These are phyloP conservation scores for Siphamia tubifer DNA, from an alignment of 2,113 vertebrate genomes.

Conservation along the genomic window DNA sequence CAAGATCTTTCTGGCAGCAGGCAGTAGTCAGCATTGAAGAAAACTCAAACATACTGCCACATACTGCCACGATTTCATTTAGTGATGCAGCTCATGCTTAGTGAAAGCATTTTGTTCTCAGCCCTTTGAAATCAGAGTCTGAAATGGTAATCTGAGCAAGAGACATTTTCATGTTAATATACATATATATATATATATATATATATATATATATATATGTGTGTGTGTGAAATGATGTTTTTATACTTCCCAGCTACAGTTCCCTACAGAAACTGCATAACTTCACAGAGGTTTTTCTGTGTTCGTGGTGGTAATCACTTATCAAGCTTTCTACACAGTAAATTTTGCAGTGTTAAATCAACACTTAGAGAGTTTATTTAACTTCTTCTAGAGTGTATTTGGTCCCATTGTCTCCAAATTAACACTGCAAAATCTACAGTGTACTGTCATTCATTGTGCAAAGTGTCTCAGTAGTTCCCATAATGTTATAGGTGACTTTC, in stretches of 20 bases:
- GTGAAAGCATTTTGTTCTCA: constrained; percentile 26
- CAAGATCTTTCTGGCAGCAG: background rate
- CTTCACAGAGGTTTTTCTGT: background rate
- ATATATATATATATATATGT: too few relatives aligned
- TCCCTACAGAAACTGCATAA: background rate
- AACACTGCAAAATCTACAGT: too few relatives aligned
- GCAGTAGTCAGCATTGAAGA: background rate
- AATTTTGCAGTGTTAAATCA: too few relatives aligned
- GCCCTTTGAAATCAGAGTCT: background rate
- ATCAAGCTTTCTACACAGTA: background rate
- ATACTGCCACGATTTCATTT: background rate
- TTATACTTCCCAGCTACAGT: constrained; percentile 12
- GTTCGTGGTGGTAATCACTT: background rate
- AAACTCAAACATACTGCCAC: background rate
- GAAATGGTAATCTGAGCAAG: background rate
- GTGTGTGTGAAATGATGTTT: too few relatives aligned
- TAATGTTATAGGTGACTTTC: background rate
- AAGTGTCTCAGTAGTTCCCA: constrained; percentile 8
- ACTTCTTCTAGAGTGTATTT: too few relatives aligned
- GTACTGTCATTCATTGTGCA: background rate
- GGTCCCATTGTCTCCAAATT: too few relatives aligned
- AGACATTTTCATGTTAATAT: too few relatives aligned
- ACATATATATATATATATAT: too few relatives aligned
- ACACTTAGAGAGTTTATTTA: too few relatives aligned
- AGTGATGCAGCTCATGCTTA: constrained; percentile 1